phyloP scores from a whole-genome alignment of 2,113 vertebrate species.

The Diphyllodes magnificus region DNA sequence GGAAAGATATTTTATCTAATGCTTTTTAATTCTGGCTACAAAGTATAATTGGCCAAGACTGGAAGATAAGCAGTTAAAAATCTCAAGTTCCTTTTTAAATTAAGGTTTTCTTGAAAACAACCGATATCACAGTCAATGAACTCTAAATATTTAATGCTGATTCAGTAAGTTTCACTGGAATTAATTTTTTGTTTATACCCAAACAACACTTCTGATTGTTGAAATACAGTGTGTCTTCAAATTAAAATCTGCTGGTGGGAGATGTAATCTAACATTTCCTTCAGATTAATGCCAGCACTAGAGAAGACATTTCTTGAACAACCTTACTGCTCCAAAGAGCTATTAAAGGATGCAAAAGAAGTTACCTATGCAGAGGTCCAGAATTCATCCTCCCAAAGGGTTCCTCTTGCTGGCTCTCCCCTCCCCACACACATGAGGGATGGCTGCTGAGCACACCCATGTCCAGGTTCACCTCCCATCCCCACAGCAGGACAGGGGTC shows the following conservation, averaged over 20 bases:
- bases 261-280: not conserved
- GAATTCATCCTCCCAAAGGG: not conserved
- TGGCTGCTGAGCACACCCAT: not conserved
- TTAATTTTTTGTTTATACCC: not conserved
- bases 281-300: not conserved
- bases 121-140: not conserved
- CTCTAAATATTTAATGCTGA: not conserved
- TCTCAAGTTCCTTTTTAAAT: not conserved
- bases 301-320: not conserved
- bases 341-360: not conserved
- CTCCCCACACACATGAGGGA: too few relatives aligned
- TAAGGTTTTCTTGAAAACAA: not conserved
- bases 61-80: slow-evolving; percentile 2
- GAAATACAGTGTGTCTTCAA: not conserved
- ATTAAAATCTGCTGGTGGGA: not conserved
- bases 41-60: not conserved
- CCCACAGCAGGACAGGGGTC: not conserved
- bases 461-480: not conserved
- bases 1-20: not conserved
- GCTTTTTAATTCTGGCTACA: not conserved
- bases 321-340: not conserved
- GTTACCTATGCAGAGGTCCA: not conserved
- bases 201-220: not conserved
- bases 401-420: not conserved
- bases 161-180: not conserved